Conservation (phyloP, 2,888 invertebrate genomes). For the Oscheius onirici region DNA sequence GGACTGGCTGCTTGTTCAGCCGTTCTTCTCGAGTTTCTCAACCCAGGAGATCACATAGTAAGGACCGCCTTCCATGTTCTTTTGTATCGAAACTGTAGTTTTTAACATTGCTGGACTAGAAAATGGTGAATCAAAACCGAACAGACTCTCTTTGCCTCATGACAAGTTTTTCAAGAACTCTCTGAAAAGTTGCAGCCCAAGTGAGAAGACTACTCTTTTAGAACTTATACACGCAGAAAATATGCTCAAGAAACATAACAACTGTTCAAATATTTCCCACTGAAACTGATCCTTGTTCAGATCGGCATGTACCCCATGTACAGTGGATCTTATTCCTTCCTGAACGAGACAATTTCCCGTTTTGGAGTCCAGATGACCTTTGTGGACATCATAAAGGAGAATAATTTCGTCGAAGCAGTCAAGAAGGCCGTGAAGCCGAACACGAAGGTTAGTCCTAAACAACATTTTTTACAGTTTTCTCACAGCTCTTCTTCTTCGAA, state of each 20-base stretch:
- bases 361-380: constrained; percentile 69
- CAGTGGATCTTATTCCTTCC: constrained; percentile 67
- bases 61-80: too few species aligned
- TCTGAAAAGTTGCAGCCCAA: too few species aligned
- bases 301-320: constrained; percentile 70
- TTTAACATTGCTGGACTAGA: too few species aligned
- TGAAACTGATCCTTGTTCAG: constrained; percentile 47
- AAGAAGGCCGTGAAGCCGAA: constrained; percentile 68
- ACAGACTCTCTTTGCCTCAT: too few species aligned
- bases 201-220: too few species aligned
- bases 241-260: too few species aligned
- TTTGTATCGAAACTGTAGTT: too few species aligned
- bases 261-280: too few species aligned
- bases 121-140: too few species aligned
- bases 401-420: constrained; percentile 62
- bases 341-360: constrained; percentile 62
- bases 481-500: constrained; percentile 69
- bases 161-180: too few species aligned
- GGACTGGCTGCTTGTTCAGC: constrained; percentile 68
- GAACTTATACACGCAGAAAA: too few species aligned
- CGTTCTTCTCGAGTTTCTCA: constrained; percentile 71
- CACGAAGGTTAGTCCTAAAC: constrained; percentile 72
- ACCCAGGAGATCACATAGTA: constrained; percentile 72
- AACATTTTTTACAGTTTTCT: neutral
- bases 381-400: constrained; percentile 43